A percentile compares a stretch with the other conserved stretches of the same genome.
Conservation (phyloP, 2,113 vertebrate species). For the Pogonocichla stellata region DNA sequence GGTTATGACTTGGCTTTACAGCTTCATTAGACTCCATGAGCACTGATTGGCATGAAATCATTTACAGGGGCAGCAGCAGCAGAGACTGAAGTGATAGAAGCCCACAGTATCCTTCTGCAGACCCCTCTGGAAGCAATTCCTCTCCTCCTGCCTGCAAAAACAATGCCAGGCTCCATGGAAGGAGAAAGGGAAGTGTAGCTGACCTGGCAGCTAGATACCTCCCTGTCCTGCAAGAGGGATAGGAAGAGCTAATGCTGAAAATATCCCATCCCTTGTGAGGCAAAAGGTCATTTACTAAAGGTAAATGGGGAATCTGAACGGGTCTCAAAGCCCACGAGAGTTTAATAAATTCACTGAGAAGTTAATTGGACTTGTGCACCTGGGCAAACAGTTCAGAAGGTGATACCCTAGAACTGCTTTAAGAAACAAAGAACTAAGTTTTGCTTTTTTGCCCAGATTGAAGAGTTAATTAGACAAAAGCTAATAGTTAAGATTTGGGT, state of each 20-base stretch:
- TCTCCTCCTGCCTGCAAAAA: neutral
- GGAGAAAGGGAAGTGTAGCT: neutral
- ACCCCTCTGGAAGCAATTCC: neutral
- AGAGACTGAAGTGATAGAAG: neutral
- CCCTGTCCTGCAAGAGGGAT: neutral
- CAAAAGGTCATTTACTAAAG: neutral
- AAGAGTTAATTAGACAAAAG: neutral
- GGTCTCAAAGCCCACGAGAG: neutral
- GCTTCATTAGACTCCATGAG: neutral
- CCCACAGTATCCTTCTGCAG: neutral
- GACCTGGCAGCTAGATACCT: neutral
- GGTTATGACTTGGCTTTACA: neutral
- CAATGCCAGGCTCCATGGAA: neutral
- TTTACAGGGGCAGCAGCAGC: neutral
- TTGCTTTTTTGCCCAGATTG: neutral
- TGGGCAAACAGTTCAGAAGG: neutral
- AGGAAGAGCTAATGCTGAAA: neutral
- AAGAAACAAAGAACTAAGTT: neutral
- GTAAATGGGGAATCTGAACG: neutral
- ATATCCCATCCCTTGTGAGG: neutral
- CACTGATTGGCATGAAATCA: neutral
- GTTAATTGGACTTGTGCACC: too few species aligned
- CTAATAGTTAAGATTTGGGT: neutral
- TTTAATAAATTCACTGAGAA: neutral
- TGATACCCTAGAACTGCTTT: neutral